These are phyloP conservation scores for Chrysopilus asiliformis DNA, from an alignment of 2,888 invertebrate genomes.

Conservation along the genomic window DNA sequence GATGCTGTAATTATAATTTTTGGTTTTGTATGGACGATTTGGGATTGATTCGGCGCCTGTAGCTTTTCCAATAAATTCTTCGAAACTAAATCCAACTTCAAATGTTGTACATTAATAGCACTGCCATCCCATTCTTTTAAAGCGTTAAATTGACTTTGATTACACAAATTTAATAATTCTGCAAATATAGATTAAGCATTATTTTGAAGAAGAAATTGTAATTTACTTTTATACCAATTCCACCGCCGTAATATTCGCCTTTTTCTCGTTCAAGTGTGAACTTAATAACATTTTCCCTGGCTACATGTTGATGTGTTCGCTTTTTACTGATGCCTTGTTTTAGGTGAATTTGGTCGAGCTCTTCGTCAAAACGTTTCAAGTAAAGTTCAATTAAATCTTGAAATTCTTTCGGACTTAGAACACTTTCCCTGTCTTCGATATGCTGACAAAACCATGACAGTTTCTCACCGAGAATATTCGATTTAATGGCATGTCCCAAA, in stretches of 20 bases:
- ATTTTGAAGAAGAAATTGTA: not conserved
- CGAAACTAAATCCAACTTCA: slow-evolving; percentile 31
- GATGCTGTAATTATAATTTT: too few relatives aligned
- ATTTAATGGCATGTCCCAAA: slow-evolving; percentile 51
- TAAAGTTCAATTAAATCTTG: slow-evolving; percentile 39
- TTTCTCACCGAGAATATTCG: slow-evolving; percentile 62
- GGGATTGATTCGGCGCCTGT: too few relatives aligned
- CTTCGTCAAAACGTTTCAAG: slow-evolving; percentile 55
- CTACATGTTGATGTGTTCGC: slow-evolving; percentile 65
- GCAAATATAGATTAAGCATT: slow-evolving; percentile 44
- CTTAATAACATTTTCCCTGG: slow-evolving; percentile 63
- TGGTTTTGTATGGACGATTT: too few relatives aligned
- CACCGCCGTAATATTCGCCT: slow-evolving; percentile 62
- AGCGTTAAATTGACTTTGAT: slow-evolving; percentile 25
- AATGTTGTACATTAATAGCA: slow-evolving; percentile 33
- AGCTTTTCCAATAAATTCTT: slow-evolving; percentile 25
- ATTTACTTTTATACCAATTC: slow-evolving; percentile 44
- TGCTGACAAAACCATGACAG: slow-evolving; percentile 63
- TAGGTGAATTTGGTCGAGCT: slow-evolving; percentile 61
- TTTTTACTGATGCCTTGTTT: slow-evolving; percentile 57
- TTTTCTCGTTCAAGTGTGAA: slow-evolving; percentile 60
- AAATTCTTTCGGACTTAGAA: slow-evolving; percentile 47
- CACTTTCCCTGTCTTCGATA: slow-evolving; percentile 39
- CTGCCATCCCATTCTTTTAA: slow-evolving; percentile 34
- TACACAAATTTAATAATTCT: slow-evolving; percentile 30